These are phyloP conservation scores for Sinocyclocheilus grahami DNA, from an alignment of 2,113 vertebrate species.

Conservation along the genomic window DNA sequence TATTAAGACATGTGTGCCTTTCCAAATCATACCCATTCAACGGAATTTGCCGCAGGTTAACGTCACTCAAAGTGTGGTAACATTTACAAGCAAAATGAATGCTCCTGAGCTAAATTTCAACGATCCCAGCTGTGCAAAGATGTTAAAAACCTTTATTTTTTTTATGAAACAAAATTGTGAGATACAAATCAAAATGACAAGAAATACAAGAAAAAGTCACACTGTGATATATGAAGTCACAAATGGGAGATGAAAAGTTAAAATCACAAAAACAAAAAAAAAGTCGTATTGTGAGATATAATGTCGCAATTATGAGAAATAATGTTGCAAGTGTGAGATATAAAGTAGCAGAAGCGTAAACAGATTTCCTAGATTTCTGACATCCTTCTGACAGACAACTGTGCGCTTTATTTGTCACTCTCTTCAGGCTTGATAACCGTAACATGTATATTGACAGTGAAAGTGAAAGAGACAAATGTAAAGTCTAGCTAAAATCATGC, in stretches of 20 bases:
- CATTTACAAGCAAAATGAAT: too few relatives aligned
- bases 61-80: too few relatives aligned
- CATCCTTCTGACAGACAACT: neutral
- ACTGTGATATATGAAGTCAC: neutral
- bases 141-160: too few relatives aligned
- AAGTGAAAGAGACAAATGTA: conserved; percentile 14
- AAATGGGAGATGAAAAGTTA: neutral
- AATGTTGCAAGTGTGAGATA: neutral
- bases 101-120: too few relatives aligned
- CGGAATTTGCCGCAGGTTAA: too few relatives aligned
- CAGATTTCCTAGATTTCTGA: neutral
- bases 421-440: neutral
- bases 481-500: neutral
- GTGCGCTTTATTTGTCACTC: neutral
- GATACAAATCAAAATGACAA: neutral
- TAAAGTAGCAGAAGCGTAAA: neutral
- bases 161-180: neutral
- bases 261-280: neutral
- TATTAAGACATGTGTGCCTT: too few relatives aligned
- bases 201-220: neutral
- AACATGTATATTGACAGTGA: neutral
- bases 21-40: too few relatives aligned
- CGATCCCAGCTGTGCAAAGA: too few relatives aligned
- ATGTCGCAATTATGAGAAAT: neutral
- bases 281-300: neutral